These are phyloP conservation scores for Drosophila sordidapex DNA, from an alignment of 2,888 invertebrate species.

Conservation along the genomic window DNA sequence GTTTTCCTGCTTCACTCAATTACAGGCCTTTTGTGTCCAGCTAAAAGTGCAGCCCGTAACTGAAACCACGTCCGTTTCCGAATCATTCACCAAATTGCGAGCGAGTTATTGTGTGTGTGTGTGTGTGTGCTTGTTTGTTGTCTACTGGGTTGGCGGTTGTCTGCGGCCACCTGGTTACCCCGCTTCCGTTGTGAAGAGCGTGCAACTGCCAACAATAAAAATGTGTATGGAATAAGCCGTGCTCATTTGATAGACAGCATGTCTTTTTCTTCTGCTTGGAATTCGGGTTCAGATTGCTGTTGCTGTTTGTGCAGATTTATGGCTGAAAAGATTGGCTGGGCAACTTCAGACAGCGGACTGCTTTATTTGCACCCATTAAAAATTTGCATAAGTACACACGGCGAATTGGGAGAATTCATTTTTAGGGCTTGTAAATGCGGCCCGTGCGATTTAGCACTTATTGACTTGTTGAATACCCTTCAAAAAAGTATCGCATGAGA, in stretches of 20 bases:
- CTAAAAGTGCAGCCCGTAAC: slow-evolving; percentile 57
- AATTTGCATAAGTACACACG: slow-evolving; percentile 60
- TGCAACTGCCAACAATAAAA: slow-evolving; percentile 54
- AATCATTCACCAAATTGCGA: slow-evolving; percentile 65
- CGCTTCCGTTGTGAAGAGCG: slow-evolving; percentile 26
- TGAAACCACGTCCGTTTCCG: slow-evolving; percentile 68
- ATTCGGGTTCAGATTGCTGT: slow-evolving; percentile 4
- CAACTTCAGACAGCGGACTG: slow-evolving; percentile 36
- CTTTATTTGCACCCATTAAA: slow-evolving; percentile 57
- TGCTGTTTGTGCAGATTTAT: slow-evolving; percentile 54
- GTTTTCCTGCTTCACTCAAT: slow-evolving; percentile 70
- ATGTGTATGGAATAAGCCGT: slow-evolving; percentile 49
- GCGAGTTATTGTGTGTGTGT: slow-evolving; percentile 4
- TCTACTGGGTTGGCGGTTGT: slow-evolving; percentile 48
- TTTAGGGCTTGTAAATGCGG: slow-evolving; percentile 29
- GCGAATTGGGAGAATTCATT: slow-evolving; percentile 41
- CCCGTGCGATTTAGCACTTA: slow-evolving; percentile 15
- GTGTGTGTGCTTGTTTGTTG: slow-evolving; percentile 34
- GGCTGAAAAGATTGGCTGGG: slow-evolving; percentile 42
- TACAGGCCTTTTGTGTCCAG: slow-evolving; percentile 70
- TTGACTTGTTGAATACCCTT: slow-evolving; percentile 37
- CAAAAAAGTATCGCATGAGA: background rate
- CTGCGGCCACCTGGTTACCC: slow-evolving; percentile 45
- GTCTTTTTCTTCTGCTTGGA: background rate
- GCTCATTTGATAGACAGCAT: slow-evolving; percentile 46